These are phyloP conservation scores for Acleris laterana DNA, from an alignment of 2,888 invertebrate species.

Conservation along the genomic window DNA sequence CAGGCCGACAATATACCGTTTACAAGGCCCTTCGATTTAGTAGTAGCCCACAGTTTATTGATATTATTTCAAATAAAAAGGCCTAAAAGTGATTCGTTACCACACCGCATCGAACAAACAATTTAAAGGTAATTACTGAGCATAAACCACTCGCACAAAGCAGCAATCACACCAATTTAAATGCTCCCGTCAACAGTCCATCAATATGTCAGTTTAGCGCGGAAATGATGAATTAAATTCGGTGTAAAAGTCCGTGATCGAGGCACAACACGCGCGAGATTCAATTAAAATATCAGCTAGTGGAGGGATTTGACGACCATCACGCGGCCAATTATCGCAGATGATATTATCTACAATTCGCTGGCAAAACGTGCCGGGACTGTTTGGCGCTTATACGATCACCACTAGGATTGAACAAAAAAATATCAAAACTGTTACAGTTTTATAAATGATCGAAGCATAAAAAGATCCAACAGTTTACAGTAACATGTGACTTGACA, in stretches of 20 bases:
- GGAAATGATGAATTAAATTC: constrained; percentile 66
- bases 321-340: constrained; percentile 36
- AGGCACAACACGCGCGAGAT: constrained; percentile 48
- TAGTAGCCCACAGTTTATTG: neutral
- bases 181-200: constrained; percentile 54
- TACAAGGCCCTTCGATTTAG: too few relatives aligned
- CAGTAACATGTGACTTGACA: too few relatives aligned
- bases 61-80: neutral
- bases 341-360: constrained; percentile 28
- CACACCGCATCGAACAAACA: constrained; percentile 41
- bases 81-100: neutral
- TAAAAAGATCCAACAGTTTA: too few relatives aligned
- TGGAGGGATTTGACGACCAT: constrained; percentile 40
- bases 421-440: too few relatives aligned
- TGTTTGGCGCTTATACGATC: too few relatives aligned
- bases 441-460: too few relatives aligned
- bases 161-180: constrained; percentile 54
- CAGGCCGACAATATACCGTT: too few relatives aligned
- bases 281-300: constrained; percentile 63
- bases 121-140: constrained; percentile 53
- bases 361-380: neutral
- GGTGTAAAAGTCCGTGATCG: constrained; percentile 55
- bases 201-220: constrained; percentile 59
- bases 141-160: constrained; percentile 50
- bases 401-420: too few relatives aligned